phyloP scores from a whole-genome alignment of 2,113 vertebrate genomes.

The Bombycilla garrulus region DNA sequence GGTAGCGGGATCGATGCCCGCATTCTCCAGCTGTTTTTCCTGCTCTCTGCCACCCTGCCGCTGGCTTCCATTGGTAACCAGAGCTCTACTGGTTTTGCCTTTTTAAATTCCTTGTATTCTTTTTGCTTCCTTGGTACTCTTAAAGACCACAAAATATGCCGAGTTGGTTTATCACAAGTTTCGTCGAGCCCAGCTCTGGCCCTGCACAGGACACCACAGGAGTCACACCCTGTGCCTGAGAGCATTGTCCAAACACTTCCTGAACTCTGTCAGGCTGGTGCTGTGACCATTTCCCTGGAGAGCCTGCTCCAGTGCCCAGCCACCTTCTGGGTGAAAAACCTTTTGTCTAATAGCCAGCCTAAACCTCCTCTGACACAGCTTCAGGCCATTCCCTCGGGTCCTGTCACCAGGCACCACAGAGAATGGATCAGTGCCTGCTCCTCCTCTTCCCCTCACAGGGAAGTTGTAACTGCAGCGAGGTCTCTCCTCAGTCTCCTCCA shows the following conservation, averaged over 20 bases:
- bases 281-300: neutral
- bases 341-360: neutral
- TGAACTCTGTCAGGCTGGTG: neutral
- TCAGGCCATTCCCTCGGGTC: neutral
- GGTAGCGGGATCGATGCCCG: conserved; percentile 78
- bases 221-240: fast-evolving
- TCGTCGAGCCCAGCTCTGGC: fast-evolving
- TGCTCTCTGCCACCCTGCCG: fast-evolving
- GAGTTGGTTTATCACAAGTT: fast-evolving
- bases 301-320: neutral
- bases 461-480: neutral
- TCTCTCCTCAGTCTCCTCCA: neutral
- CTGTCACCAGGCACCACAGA: neutral
- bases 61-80: fast-evolving
- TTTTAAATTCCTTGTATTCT: fast-evolving
- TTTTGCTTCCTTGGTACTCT: neutral
- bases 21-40: conserved; percentile 37
- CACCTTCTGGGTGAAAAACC: neutral
- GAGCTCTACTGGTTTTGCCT: fast-evolving
- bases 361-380: neutral
- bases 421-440: neutral
- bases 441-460: fast-evolving
- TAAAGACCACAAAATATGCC: too few relatives aligned
- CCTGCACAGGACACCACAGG: fast-evolving
- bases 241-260: fast-evolving